These are phyloP conservation scores for Oncorhynchus keta DNA, from an alignment of 2,113 vertebrate species.

Conservation along the genomic window DNA sequence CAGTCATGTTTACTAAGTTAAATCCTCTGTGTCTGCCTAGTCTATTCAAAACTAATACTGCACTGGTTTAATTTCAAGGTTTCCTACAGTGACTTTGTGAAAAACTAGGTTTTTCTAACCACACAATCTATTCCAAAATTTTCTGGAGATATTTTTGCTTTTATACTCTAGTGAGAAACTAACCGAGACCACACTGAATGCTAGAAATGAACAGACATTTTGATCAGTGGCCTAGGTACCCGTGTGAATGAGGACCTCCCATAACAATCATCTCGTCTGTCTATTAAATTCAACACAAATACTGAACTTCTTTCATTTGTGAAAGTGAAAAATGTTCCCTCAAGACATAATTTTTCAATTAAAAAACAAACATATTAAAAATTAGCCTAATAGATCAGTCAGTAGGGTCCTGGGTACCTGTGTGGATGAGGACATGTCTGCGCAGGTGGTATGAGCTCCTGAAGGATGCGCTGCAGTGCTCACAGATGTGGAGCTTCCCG, in stretches of 20 bases:
- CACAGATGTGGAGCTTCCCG: constrained; percentile 93
- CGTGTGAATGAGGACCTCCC: background rate
- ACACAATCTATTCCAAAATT: background rate
- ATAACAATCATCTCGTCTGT: too few relatives aligned
- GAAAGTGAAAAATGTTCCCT: too few relatives aligned
- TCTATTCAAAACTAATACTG: background rate
- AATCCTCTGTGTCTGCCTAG: background rate
- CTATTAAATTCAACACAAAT: too few relatives aligned
- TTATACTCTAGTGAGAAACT: too few relatives aligned
- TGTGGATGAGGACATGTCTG: constrained; percentile 96
- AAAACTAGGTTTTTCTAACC: background rate
- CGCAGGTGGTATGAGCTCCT: constrained; percentile 97
- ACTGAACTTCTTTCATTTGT: too few relatives aligned
- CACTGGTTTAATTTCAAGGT: background rate
- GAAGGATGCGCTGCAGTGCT: constrained; percentile 94
- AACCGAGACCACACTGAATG: too few relatives aligned
- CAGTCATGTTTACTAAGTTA: background rate
- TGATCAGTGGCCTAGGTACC: background rate
- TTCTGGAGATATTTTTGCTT: too few relatives aligned
- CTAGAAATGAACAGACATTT: too few relatives aligned
- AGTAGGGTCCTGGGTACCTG: constrained; percentile 66
- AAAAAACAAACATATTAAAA: too few relatives aligned
- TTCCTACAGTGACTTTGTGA: background rate
- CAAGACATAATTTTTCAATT: too few relatives aligned
- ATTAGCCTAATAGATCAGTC: too few relatives aligned